A percentile compares a stretch with the other conserved stretches of the same genome.
phyloP scores from a whole-genome alignment of 2,113 vertebrate species.

The Carassius auratus region DNA sequence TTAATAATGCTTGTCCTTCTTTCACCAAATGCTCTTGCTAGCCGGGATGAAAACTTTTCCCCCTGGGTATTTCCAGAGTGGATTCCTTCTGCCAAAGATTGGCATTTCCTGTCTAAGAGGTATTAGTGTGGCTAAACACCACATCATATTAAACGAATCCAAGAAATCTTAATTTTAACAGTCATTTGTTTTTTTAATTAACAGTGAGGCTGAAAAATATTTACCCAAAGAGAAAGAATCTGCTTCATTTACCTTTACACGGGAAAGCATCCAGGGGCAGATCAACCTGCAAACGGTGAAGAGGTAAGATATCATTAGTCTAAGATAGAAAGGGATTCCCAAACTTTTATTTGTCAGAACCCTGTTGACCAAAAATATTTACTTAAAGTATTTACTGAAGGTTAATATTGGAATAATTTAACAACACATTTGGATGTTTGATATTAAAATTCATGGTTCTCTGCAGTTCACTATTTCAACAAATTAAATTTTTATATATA shows the following conservation, averaged over 20 bases:
- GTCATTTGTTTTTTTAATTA: neutral
- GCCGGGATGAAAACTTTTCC: slow-evolving; percentile 80
- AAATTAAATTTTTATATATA: neutral
- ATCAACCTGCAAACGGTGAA: slow-evolving; percentile 74
- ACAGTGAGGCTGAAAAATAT: slow-evolving; percentile 83
- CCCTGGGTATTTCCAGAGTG: slow-evolving; percentile 89
- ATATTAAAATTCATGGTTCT: neutral
- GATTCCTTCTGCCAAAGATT: slow-evolving; percentile 80
- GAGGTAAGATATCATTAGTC: slow-evolving; percentile 73
- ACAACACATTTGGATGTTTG: neutral
- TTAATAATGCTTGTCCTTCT: neutral
- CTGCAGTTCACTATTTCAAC: neutral
- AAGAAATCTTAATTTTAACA: neutral
- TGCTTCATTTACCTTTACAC: slow-evolving; percentile 81
- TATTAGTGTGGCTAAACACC: slow-evolving; percentile 52
- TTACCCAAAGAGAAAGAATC: slow-evolving; percentile 84
- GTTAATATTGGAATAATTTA: neutral
- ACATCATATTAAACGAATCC: neutral
- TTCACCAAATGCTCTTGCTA: slow-evolving; percentile 60
- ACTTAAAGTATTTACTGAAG: neutral
- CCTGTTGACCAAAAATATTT: neutral
- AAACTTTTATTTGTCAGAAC: neutral
- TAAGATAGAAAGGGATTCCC: neutral
- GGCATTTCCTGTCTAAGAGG: slow-evolving; percentile 82
- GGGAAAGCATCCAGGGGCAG: slow-evolving; percentile 79